phyloP scores from a whole-genome alignment of 2,797 vertebrate genomes.

The Rallus crepitans region DNA sequence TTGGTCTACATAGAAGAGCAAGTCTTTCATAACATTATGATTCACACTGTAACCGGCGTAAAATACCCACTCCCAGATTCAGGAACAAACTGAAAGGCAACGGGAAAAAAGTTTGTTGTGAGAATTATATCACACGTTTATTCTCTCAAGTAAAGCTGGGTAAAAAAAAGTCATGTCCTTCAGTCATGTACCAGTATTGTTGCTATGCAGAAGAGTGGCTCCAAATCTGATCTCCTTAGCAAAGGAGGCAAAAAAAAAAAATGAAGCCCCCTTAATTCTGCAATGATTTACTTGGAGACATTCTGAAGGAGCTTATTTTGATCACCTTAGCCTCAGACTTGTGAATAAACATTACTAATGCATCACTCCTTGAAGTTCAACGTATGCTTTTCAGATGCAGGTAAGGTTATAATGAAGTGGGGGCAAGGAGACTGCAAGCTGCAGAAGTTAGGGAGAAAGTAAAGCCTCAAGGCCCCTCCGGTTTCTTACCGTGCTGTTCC shows the following conservation, averaged over 20 bases:
- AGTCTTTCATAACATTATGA: background rate
- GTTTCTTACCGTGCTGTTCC: conserved; percentile 79
- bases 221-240: background rate
- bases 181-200: background rate
- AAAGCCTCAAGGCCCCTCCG: background rate
- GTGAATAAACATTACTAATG: background rate
- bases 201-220: background rate
- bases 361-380: background rate
- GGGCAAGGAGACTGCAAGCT: background rate
- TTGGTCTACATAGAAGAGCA: background rate
- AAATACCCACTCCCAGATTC: background rate
- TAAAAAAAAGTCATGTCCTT: background rate
- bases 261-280: background rate
- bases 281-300: background rate
- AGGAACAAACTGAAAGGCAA: background rate
- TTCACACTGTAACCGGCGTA: background rate
- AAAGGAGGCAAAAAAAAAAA: background rate
- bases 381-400: background rate
- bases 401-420: background rate
- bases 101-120: background rate
- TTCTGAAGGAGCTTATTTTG: background rate
- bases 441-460: background rate
- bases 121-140: background rate
- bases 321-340: background rate
- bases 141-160: background rate